Evolutionary conservation across 2,797 vertebrate species (phyloP), one percentile per base, ranked within the genome.

Genomic region (Onychomys arenicola): DNA sequence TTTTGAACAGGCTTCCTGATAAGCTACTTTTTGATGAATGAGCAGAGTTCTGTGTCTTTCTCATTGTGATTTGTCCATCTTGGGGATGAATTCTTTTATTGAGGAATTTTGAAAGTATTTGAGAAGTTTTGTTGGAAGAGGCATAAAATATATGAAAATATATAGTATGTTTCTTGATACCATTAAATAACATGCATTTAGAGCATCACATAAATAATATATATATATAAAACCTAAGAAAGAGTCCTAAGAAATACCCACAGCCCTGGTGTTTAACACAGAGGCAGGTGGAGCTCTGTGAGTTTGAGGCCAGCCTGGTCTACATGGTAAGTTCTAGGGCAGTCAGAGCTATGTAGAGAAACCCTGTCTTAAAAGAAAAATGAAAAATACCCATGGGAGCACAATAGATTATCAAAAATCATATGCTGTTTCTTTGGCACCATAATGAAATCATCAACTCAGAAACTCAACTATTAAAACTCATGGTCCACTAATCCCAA

Each of bases 371-470:
- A 52, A 78, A 78, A 21, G 17, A 78, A 78, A 46, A 90, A 59
- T 86, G 93, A 76, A 73, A 92, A 93, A 90, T 91, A 81, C n/a
- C 2, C 34, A n/a, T 1, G 1, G 1, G 6, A 96, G 40, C 59
- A 91, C 65, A 83, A 25, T 52, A 63, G 40, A 92, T 13, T 90
- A 85, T 95, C 91, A 93, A 96, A 96, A 90, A 34, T 92, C 46
- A 71, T 46, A 95, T 71, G 37, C 78, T 80, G 7, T 92, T 95
- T 95, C 67, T 89, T 90, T 93, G 65, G 27, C 73, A n/a, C 52
- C 87, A 27, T 94, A 90, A 92, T 86, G 43, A 95, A 92, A 90
- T n/a, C 91, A 86, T 40, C 84, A 90, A 40, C 95, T 94, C 9
- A 4, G 76, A 95, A 21, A 57, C 82, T 77, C 94, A 83, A 89